Evolutionary conservation across 2,113 vertebrate species (phyloP).

Genomic region (Oenanthe oenanthe): DNA sequence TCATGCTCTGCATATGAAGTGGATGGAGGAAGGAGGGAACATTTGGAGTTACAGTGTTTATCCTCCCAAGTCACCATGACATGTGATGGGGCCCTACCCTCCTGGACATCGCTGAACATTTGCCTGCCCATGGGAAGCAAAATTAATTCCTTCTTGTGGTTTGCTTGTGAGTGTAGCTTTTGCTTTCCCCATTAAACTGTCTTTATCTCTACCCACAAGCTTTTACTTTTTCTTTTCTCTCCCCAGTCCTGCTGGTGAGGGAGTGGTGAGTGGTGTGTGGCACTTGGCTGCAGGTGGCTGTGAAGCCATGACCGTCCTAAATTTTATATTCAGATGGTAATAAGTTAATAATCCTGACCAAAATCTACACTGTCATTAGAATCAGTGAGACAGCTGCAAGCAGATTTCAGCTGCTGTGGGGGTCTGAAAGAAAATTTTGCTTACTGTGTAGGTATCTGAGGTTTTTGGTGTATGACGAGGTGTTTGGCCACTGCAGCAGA

Average conservation of each 20-base stretch:
- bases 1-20: background rate
- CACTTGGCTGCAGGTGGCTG: background rate
- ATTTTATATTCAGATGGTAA: background rate
- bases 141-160: background rate
- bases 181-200: background rate
- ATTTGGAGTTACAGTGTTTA: background rate
- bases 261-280: background rate
- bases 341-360: background rate
- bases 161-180: background rate
- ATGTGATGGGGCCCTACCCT: background rate
- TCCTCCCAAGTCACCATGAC: background rate
- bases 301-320: background rate
- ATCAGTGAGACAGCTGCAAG: background rate
- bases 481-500: background rate
- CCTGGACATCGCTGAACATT: background rate
- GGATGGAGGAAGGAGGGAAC: background rate
- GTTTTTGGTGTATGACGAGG: background rate
- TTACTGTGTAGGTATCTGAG: background rate
- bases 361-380: background rate
- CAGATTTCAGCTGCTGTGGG: background rate
- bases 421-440: background rate
- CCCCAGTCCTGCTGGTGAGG: background rate
- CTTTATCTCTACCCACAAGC: no score
- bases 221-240: background rate
- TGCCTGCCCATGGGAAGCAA: background rate